Conservation (phyloP, 2,888 invertebrate species). For the Lissonota sp. region DNA sequence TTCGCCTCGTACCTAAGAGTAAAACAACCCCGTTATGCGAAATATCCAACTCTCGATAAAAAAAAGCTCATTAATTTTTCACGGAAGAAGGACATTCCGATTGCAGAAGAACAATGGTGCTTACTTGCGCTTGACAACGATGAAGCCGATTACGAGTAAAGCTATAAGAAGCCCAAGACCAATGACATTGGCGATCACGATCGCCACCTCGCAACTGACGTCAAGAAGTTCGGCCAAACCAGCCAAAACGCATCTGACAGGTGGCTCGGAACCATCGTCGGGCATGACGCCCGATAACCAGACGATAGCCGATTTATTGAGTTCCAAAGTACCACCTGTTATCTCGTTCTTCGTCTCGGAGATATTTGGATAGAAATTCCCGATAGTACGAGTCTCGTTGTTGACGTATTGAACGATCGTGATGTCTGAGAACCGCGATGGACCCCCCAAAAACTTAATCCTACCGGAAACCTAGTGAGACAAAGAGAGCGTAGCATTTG, state of each 20-base stretch:
- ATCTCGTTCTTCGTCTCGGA: slow-evolving; percentile 84
- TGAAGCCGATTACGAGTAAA: slow-evolving; percentile 87
- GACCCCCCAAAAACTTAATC: slow-evolving; percentile 89
- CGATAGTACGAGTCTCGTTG: slow-evolving; percentile 85
- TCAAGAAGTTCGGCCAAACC: slow-evolving; percentile 88
- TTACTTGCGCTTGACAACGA: slow-evolving; percentile 87
- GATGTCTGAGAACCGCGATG: slow-evolving; percentile 88
- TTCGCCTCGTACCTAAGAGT: slow-evolving; percentile 87
- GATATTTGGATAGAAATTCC: slow-evolving; percentile 86
- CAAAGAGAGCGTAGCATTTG: not conserved
- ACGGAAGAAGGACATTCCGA: not conserved
- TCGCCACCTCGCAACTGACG: slow-evolving; percentile 90
- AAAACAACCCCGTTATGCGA: not conserved
- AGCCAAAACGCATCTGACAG: slow-evolving; percentile 88
- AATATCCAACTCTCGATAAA: not conserved
- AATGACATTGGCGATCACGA: slow-evolving; percentile 88
- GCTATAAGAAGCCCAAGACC: slow-evolving; percentile 86
- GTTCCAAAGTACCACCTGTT: slow-evolving; percentile 84
- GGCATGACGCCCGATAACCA: slow-evolving; percentile 89
- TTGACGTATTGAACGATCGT: slow-evolving; percentile 87
- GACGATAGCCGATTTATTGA: slow-evolving; percentile 85
- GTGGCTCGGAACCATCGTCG: slow-evolving; percentile 87
- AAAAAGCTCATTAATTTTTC: not conserved
- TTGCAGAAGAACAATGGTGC: slow-evolving; percentile 52
- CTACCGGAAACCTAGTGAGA: slow-evolving; percentile 86